Evolutionary conservation across 30 jellyfish, hydroid and myxozoan species (phyloP), one percentile per base, ranked within the genome.

Genomic region (Nemopilema nomurai): DNA sequence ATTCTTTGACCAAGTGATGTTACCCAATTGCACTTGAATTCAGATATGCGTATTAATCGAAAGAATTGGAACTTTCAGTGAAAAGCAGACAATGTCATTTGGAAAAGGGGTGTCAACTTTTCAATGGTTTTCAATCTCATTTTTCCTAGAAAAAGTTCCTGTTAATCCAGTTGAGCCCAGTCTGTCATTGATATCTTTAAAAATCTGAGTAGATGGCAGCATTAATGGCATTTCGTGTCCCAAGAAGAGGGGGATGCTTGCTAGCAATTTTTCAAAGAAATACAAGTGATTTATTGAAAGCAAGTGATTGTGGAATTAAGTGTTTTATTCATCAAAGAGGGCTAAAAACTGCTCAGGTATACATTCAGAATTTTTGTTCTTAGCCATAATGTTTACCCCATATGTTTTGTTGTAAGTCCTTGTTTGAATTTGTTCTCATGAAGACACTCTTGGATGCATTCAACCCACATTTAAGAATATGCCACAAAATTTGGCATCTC

Each of bases 261-360:
- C 41, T 73, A 17, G 69, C 68, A 32, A 18, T 73, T 32, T 6
- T 31, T 73, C 57, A 41, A 13, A 41, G 57, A 41, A 41, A 41
- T 41, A 3, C 13, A 6, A 3, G 57, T 41, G 57, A 6, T 41
- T 41, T 6, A 13, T 41, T 13, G 6, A 41, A 41, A 41, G 57
- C 57, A 41, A 41, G 9, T 41, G 9, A 41, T 23, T 23, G 32
- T 67, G 76, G 76, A 67, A 22, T 67, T 67, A 67, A 32, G 76
- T 32, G 51, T 23, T 19, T 23, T 16, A 23, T 77, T 50, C 23
- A 52, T 66, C 79, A 77, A 77, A 77, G 87, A 49, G 31, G 52
- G 28, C 49, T 77, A 75, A 77, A 77, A 77, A 57, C 87, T 77
- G 76, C 78, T 66, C 87, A 77, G 87, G 87, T 77, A 76, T 31